Evolutionary conservation across 1,140 invertebrate genomes (phyloP).

Genomic region (Pomacea maculata): DNA sequence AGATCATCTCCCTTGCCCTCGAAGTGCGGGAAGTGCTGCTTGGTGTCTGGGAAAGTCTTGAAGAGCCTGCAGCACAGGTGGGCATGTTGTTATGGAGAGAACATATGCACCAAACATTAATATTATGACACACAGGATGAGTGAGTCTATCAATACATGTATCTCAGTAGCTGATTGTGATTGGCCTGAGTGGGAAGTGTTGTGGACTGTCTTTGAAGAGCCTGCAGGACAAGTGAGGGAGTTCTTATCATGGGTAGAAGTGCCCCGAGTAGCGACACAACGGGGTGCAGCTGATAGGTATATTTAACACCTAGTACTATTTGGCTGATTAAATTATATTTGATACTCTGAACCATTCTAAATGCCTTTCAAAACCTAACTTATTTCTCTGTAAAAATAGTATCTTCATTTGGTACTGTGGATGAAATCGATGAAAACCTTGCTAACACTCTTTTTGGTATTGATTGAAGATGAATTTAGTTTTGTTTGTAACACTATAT

Average conservation of each 20-base stretch:
- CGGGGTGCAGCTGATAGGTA: neutral
- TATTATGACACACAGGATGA: neutral
- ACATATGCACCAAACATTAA: neutral
- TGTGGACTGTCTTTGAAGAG: neutral
- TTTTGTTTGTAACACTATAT: no score
- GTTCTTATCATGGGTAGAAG: neutral
- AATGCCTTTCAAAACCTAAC: no score
- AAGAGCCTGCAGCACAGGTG: neutral
- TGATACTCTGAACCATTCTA: no score
- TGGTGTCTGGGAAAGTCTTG: slow-evolving; percentile 10
- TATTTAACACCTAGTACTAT: no score
- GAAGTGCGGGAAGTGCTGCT: neutral
- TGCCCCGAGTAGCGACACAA: neutral
- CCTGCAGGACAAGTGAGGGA: neutral
- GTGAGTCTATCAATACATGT: neutral
- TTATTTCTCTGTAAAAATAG: no score
- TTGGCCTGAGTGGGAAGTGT: neutral
- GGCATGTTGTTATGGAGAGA: neutral
- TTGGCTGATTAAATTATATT: no score
- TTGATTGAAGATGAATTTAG: no score
- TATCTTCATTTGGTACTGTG: no score
- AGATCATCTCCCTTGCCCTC: neutral
- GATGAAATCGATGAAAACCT: no score
- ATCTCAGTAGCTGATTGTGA: neutral
- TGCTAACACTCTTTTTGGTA: no score